Percentiles rank a stretch among this genome's conserved stretches.
These are phyloP conservation scores for Erpornis zantholeuca DNA, from an alignment of 2,113 vertebrate genomes.

Conservation along the genomic window DNA sequence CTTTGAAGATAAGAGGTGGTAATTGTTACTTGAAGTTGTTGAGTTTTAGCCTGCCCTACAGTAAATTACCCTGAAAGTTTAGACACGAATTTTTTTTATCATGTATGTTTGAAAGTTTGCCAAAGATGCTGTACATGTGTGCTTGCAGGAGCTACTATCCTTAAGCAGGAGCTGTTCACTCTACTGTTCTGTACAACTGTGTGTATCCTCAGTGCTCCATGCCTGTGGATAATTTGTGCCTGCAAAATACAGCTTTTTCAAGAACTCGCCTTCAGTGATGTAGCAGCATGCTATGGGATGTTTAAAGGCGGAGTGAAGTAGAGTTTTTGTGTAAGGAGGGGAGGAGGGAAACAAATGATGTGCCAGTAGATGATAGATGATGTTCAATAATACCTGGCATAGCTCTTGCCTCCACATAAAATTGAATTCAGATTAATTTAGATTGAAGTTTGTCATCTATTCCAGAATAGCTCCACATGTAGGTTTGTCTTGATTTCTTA, in stretches of 20 bases:
- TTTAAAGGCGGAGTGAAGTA: not conserved
- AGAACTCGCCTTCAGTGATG: not conserved
- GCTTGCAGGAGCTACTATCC: not conserved
- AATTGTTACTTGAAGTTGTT: constrained; percentile 45
- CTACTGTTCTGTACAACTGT: not conserved
- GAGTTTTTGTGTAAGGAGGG: not conserved
- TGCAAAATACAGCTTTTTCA: not conserved
- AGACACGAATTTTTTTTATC: not conserved
- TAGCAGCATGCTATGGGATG: not conserved
- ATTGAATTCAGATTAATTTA: not conserved
- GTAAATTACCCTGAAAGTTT: constrained; percentile 22
- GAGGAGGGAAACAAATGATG: not conserved
- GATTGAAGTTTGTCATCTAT: not conserved
- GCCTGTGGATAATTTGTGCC: not conserved
- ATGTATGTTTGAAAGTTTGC: not conserved
- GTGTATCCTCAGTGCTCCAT: not conserved
- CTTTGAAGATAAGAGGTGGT: constrained; percentile 59
- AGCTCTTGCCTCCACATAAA: not conserved
- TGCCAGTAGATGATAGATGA: not conserved
- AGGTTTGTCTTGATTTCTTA: not conserved
- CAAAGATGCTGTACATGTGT: not conserved
- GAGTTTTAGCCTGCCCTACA: not conserved
- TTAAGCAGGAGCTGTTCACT: not conserved
- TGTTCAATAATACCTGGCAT: accelerated
- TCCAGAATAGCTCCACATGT: not conserved